Evolutionary conservation across 2,888 invertebrate genomes (phyloP), one percentile per base, ranked within the genome.

Genomic region (Phengaris alcon): DNA sequence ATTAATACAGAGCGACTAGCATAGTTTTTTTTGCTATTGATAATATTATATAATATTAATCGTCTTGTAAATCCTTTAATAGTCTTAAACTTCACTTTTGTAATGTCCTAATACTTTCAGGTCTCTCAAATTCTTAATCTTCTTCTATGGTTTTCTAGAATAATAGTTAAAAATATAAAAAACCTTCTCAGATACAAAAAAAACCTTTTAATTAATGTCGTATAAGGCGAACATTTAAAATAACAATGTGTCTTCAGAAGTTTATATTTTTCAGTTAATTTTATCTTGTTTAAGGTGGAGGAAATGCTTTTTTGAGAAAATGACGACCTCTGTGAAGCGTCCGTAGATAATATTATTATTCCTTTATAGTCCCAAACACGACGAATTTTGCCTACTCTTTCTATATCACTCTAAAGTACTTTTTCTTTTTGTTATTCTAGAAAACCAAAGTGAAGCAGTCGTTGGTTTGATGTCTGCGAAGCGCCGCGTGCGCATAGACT

Each of bases 401-500:
- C 3, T 48, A 0, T 52, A 52, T 64, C 64, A 35, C 64, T 64
- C 35, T 64, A 35, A 44, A 13, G 13, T 44, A 35, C 35, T 2
- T 35, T 52, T 4, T 7, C 64, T 64, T 22, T 64, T 9, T 59
- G 22, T 59, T 59, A 64, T 13, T 64, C 64, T 64, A 35, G 64
- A 64, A 64, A 64, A 44, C 64, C 64, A 64, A 0, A 64, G 35
- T 6, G 4, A 52, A n/a, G 68, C 75, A 69, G 54, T 54, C 51
- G 70, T 59, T 59, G 69, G 46, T 3, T 69, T 8, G 48, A 15
- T 70, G 70, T 35, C 35, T 52, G 12, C 72, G 35, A 52, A 35
- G 72, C 54, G 46, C 35, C n/a, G 51, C 13, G 44, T 35, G 22
- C 52, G 72, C 52, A 69, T 80, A 81, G 84, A 84, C 88, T 91